A percentile compares a stretch with the other conserved stretches of the same genome.
These are phyloP conservation scores for Thalassophryne amazonica DNA, from an alignment of 2,797 vertebrate species.

Conservation along the genomic window DNA sequence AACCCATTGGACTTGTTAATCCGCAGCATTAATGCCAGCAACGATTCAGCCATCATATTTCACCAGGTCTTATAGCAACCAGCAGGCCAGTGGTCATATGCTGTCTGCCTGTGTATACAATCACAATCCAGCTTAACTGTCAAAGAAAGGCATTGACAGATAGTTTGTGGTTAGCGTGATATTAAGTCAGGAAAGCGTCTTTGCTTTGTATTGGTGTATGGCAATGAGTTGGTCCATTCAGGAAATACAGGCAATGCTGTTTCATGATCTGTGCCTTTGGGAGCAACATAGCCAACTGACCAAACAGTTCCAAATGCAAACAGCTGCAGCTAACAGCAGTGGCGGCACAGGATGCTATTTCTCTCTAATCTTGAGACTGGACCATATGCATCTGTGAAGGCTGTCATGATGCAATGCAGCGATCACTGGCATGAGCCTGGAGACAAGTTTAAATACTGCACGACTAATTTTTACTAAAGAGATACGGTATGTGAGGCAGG, in stretches of 20 bases:
- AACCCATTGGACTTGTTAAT: not conserved
- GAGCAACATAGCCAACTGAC: conserved; percentile 6
- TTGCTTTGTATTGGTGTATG: not conserved
- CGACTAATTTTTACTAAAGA: conserved; percentile 28
- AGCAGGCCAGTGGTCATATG: not conserved
- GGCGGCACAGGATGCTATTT: not conserved
- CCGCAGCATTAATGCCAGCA: not conserved
- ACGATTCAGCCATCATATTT: not conserved
- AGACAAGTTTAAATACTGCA: conserved; percentile 41
- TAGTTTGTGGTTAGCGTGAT: conserved; percentile 21
- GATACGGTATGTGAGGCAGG: conserved; percentile 8
- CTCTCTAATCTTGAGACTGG: conserved; percentile 28
- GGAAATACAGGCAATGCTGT: conserved; percentile 8
- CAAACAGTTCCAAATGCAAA: conserved; percentile 30
- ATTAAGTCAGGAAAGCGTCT: conserved; percentile 11
- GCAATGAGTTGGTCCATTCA: conserved; percentile 1
- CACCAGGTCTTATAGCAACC: not conserved
- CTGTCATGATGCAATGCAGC: conserved; percentile 58
- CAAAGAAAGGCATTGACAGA: conserved; percentile 17
- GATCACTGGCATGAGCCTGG: conserved; percentile 23
- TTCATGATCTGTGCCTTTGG: conserved; percentile 14
- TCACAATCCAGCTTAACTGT: conserved; percentile 8
- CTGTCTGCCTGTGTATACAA: conserved; percentile 1
- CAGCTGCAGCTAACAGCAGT: conserved; percentile 4
- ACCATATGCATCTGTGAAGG: conserved; percentile 23